These are phyloP conservation scores for Polylopha cassiicola DNA, from an alignment of 2,888 invertebrate genomes.

Conservation along the genomic window DNA sequence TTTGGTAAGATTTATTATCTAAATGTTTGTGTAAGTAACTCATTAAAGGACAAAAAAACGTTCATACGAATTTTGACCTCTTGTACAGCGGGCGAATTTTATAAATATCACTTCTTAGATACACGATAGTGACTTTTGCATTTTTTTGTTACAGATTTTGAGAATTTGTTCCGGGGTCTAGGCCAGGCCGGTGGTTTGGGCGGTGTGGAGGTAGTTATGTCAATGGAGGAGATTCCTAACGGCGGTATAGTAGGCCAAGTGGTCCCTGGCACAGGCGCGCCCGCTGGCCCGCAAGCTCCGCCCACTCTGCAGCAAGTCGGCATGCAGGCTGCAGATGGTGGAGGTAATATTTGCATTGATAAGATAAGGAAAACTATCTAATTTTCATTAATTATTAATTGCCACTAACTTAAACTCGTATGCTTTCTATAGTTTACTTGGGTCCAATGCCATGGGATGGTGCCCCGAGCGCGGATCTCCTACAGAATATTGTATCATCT, in stretches of 20 bases:
- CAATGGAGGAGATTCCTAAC: constrained; percentile 54
- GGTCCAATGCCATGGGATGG: constrained; percentile 45
- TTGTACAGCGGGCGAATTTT: too few relatives aligned
- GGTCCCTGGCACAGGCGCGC: constrained; percentile 11
- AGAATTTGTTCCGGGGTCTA: constrained; percentile 48
- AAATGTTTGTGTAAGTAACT: not conserved
- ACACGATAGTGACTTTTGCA: not conserved
- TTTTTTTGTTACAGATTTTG: constrained; percentile 46
- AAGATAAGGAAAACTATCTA: too few relatives aligned
- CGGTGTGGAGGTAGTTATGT: constrained; percentile 57
- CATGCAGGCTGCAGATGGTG: constrained; percentile 9
- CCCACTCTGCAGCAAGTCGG: not conserved
- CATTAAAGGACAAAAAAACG: too few relatives aligned
- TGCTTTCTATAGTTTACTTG: constrained; percentile 36
- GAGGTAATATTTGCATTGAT: constrained; percentile 7
- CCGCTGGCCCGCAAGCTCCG: constrained; percentile 2
- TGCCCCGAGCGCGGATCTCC: constrained; percentile 41
- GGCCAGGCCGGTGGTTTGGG: constrained; percentile 39
- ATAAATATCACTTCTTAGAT: too few relatives aligned
- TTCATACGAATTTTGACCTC: too few relatives aligned
- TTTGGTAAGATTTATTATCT: constrained; percentile 38
- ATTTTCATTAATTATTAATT: too few relatives aligned
- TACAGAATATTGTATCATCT: constrained; percentile 48
- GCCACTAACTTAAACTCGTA: not conserved
- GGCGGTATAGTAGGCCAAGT: constrained; percentile 28